Evolutionary conservation across 2,113 vertebrate species (phyloP), one percentile per base, ranked within the genome.

Genomic region (Tretioscincus oriximinensis): DNA sequence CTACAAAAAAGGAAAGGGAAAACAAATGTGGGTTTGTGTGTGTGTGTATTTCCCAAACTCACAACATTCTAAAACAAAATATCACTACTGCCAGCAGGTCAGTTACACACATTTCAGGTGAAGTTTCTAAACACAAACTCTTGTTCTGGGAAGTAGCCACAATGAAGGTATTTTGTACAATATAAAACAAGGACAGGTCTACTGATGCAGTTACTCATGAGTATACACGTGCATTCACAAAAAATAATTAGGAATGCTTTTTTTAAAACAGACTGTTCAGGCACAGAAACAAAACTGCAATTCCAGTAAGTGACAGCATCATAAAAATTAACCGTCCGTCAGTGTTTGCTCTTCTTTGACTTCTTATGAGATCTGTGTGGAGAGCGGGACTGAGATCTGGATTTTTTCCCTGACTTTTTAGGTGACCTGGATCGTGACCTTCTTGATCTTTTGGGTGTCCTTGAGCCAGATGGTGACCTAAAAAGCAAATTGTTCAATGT

Each of bases 341-440:
- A 99, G 97, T 99, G 98, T 97, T 99, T 99, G 95, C 97, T 99
- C 94, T 99, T 99, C 96, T 99, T 99, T 85, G 98, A 99, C 88
- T 99, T 99, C 95, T 99, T 99, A 95, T 99, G 99, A 91, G 98
- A 99, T 91, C 98, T 96, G 93, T 99, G 98, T 85, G 99, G 99
- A 83, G 99, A 99, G 80, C 97, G 96, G 74, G 98, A 99, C 89
- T 97, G 97, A 74, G 99, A 99, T 78, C 98, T 96, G 88, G 98
- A 99, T 90, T 99, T 99, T 93, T 99, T 99, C 11, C 96, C 92
- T 76, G 98, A 97, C 89, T 99, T 99, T 93, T 99, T 99, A 91
- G 98, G 98, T 20, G 98, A 97, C 93, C 95, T 96, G 84, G 98
- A 99, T 71, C 98, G 96, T 64, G 98, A 99, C 70, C 98, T 93